Percentiles rank a stretch among this genome's conserved stretches.
Evolutionary conservation across 2,888 invertebrate species (phyloP).

Genomic region (Parapristionchus giblindavisi): DNA sequence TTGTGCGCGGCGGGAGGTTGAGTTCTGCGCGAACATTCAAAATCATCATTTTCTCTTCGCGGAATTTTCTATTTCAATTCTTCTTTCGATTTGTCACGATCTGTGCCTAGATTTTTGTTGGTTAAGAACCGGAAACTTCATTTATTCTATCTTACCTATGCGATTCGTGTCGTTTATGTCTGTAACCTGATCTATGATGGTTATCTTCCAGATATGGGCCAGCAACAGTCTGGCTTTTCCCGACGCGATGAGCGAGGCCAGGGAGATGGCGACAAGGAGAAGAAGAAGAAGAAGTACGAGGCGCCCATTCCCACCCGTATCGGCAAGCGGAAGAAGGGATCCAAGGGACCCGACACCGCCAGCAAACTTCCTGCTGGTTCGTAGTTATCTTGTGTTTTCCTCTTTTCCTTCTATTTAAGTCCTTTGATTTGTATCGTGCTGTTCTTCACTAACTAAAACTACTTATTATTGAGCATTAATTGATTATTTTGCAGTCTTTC

Average conservation of each 20-base stretch:
- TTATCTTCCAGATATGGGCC: constrained; percentile 51
- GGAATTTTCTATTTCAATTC: not conserved
- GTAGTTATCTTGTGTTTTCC: not conserved
- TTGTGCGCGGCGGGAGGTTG: too few relatives aligned
- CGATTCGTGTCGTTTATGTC: too few relatives aligned
- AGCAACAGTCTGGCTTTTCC: constrained; percentile 57
- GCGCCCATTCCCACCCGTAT: constrained; percentile 98
- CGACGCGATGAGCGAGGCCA: constrained; percentile 58
- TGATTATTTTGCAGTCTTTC: constrained; percentile 79
- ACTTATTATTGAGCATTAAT: constrained; percentile 4
- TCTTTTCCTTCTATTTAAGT: not conserved
- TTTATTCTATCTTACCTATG: too few relatives aligned
- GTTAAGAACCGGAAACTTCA: too few relatives aligned
- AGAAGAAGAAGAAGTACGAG: constrained; percentile 94
- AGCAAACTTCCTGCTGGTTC: constrained; percentile 87
- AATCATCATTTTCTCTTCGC: not conserved
- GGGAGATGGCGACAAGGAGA: constrained; percentile 76
- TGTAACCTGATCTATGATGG: too few relatives aligned
- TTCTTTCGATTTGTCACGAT: not conserved
- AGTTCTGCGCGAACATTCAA: too few relatives aligned
- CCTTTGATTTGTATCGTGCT: not conserved
- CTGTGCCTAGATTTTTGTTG: too few relatives aligned
- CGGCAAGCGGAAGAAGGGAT: constrained; percentile 81
- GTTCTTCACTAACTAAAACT: not conserved
- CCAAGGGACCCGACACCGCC: constrained; percentile 96